Evolutionary conservation across 1,140 invertebrate genomes (phyloP).

Genomic region (Condylostylus longicornis): DNA sequence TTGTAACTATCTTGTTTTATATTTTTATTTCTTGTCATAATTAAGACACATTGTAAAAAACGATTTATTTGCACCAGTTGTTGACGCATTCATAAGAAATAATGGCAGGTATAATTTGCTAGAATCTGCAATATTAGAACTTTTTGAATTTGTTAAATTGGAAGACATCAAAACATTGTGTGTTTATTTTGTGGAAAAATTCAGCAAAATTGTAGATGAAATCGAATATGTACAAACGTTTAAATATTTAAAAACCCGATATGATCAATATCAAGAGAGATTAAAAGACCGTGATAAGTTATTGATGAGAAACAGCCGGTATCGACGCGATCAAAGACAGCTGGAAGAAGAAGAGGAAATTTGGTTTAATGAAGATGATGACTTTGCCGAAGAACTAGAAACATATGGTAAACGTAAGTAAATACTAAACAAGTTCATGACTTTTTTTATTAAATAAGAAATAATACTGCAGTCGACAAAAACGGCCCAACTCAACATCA

Average conservation of each 20-base stretch:
- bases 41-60: conserved; percentile 83
- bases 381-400: conserved; percentile 60
- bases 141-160: conserved; percentile 97
- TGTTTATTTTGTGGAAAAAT: conserved; percentile 88
- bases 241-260: conserved; percentile 75
- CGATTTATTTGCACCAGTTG: conserved; percentile 86
- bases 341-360: conserved; percentile 96
- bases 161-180: conserved; percentile 94
- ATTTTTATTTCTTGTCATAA: background rate
- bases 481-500: too few species aligned
- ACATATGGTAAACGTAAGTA: too few species aligned
- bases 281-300: conserved; percentile 67
- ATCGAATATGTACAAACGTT: conserved; percentile 97
- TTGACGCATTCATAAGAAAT: conserved; percentile 91
- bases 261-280: conserved; percentile 89
- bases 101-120: conserved; percentile 95
- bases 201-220: conserved; percentile 80
- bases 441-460: conserved; percentile 22
- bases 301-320: conserved; percentile 55
- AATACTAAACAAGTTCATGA: conserved; percentile 31
- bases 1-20: background rate
- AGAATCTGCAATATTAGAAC: conserved; percentile 96
- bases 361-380: conserved; percentile 97
- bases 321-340: conserved; percentile 76
- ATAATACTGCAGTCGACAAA: conserved; percentile 4